phyloP scores from a whole-genome alignment of 2,797 vertebrate species.

The Tenualosa thibaudeaui region DNA sequence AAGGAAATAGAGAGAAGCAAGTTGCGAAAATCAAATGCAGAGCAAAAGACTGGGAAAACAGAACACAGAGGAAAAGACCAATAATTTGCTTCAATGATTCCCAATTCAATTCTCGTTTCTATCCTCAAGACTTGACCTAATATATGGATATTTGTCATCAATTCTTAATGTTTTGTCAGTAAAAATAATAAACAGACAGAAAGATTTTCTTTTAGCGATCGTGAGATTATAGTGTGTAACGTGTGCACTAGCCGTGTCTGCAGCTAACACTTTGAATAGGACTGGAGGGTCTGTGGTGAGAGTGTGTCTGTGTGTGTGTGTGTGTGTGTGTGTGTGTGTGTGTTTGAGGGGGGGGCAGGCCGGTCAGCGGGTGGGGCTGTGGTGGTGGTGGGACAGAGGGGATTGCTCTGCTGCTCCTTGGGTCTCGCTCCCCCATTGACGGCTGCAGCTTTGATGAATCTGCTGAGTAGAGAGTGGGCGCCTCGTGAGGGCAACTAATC shows the following conservation, averaged over 20 bases:
- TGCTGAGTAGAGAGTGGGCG: conserved; percentile 47
- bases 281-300: neutral
- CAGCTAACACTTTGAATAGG: neutral
- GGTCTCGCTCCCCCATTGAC: conserved; percentile 10
- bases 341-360: conserved; percentile 2
- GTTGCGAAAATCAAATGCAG: neutral
- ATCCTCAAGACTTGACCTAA: neutral
- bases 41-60: neutral
- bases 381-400: neutral
- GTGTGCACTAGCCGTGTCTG: neutral
- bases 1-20: neutral
- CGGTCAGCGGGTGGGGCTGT: conserved; percentile 36
- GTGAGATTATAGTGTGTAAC: neutral
- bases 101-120: neutral
- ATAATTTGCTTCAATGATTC: neutral
- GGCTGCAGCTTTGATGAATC: conserved; percentile 47
- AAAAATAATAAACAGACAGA: neutral
- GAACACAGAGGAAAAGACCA: neutral
- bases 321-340: too few relatives aligned
- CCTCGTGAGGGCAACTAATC: conserved; percentile 54
- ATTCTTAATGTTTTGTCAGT: neutral
- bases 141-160: neutral
- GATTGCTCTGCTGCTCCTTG: neutral
- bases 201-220: neutral
- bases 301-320: neutral